A percentile compares a stretch with the other conserved stretches of the same genome.
These are phyloP conservation scores for Ailurus styani DNA, from an alignment of 2,113 vertebrate genomes.

Conservation along the genomic window DNA sequence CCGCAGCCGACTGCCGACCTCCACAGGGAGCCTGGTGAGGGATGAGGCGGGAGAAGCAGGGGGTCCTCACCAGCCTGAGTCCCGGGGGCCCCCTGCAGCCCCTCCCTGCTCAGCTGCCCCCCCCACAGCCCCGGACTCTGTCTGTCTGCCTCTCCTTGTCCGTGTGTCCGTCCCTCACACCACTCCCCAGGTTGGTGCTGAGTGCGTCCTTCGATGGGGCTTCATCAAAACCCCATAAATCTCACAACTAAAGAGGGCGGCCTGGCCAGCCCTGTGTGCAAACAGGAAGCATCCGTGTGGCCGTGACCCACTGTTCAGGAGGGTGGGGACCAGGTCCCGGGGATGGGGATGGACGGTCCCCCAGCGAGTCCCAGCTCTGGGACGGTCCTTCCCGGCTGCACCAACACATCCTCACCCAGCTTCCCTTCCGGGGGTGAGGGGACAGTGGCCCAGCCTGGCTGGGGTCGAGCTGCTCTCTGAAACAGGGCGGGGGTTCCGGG, in stretches of 20 bases:
- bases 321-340: background rate
- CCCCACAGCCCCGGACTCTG: background rate
- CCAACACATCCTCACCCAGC: fast-evolving
- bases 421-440: fast-evolving
- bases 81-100: fast-evolving
- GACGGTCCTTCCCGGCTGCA: fast-evolving
- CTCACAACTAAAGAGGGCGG: background rate
- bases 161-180: background rate
- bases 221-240: background rate
- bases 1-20: no score
- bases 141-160: background rate
- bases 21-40: background rate
- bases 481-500: no score
- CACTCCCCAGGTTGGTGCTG: fast-evolving
- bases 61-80: background rate
- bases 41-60: background rate
- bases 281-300: background rate
- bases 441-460: fast-evolving
- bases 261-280: background rate
- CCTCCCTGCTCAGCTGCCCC: background rate
- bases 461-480: background rate
- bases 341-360: background rate
- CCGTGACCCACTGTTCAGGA: fast-evolving
- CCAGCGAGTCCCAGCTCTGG: fast-evolving
- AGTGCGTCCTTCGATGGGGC: background rate